Conservation (phyloP, 1,140 invertebrate genomes). For the Papilio aristodemus region DNA sequence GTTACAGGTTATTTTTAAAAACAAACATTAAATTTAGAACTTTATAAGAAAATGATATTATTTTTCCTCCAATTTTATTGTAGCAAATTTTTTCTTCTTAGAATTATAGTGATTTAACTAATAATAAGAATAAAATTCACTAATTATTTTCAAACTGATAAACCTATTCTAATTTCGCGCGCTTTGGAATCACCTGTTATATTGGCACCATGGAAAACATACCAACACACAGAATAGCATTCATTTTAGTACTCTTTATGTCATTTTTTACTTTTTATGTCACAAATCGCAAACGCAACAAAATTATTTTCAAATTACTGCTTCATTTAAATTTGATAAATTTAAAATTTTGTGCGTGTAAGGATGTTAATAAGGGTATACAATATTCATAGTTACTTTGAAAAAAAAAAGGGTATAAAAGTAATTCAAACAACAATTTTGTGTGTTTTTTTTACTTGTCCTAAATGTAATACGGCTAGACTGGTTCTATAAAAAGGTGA, state of each 20-base stretch:
- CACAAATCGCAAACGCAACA: too few species aligned
- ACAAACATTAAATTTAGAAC: background rate
- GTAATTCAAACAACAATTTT: too few species aligned
- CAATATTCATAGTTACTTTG: too few species aligned
- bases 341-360: too few species aligned
- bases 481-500: too few species aligned
- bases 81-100: background rate
- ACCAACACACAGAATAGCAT: background rate
- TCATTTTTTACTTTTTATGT: too few species aligned
- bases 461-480: too few species aligned
- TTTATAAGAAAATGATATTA: background rate
- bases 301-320: too few species aligned
- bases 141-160: background rate
- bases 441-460: too few species aligned
- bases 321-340: too few species aligned
- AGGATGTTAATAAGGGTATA: too few species aligned
- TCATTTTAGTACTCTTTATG: background rate
- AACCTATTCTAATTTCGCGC: constrained; percentile 1
- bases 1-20: background rate
- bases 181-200: background rate
- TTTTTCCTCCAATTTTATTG: background rate
- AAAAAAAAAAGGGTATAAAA: too few species aligned
- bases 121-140: background rate
- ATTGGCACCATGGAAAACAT: background rate
- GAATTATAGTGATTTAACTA: background rate